Base-by-base conservation (phyloP, 2,797 vertebrate genomes). In the Avahi laniger region DNA sequence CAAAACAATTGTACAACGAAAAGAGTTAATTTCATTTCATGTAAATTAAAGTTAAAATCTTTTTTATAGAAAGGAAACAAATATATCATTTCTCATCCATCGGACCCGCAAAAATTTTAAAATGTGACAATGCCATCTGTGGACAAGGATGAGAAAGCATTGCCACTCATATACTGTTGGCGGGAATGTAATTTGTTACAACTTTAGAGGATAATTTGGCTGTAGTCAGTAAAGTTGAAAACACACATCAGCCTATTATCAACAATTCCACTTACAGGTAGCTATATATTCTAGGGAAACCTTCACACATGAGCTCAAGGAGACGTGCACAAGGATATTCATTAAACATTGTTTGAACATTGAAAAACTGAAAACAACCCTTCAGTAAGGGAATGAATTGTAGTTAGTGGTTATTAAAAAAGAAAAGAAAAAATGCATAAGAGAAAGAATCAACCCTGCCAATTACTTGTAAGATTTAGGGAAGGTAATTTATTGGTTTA, bases 1-100 rank as follows among this genome's bases (percentile, higher is more conserved):
- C 70, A 82, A 87, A 85, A 90, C 59, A 84, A 79, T 0, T 73
- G 28, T 50, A 88, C 48, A 96, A 87, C 1, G 8, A 87, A 87
- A 72, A 76, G 10, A 86, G 28, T 79, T 94, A 35, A 93, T n/a
- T 91, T 90, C 14, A 89, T 69, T 70, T 91, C 88, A 89, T 18
- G 33, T 61, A 89, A 95, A 69, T 84, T n/a, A 95, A 85, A 89
- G 33, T 72, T 83, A 59, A 88, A 89, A 89, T 78, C 24, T 83
- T 93, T 94, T 84, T 69, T 43, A 57, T 93, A 80, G 18, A 80
- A 89, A 54, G 54, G 41, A 95, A 96, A 93, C 38, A 86, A 97
- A 65, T 52, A 84, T 13, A 48, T 57, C n/a, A 82, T 84, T 82
- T 82, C 41, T 94, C 61, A 93, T 8, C 9, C 18, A 63, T 63